Evolutionary conservation across 2,113 vertebrate genomes (phyloP).

Genomic region (Rhipidura dahli): DNA sequence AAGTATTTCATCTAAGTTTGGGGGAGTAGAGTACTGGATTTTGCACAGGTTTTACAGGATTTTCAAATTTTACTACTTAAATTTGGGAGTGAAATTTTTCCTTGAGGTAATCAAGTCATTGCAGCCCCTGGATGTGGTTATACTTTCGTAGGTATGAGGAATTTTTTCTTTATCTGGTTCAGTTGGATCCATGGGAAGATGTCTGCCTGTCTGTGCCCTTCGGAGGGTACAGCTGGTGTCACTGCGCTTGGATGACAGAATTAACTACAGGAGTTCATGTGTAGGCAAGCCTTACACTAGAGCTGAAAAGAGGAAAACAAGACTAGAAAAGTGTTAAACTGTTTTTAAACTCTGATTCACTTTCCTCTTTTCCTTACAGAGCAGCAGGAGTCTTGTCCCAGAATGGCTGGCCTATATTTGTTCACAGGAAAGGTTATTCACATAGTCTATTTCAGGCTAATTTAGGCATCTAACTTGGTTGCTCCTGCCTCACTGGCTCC

Average conservation of each 20-base stretch:
- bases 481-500: background rate
- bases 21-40: background rate
- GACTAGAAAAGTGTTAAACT: constrained; percentile 6
- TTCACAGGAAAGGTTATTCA: constrained; percentile 39
- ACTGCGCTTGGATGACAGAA: background rate
- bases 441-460: constrained; percentile 1
- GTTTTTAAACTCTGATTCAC: constrained; percentile 45
- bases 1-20: background rate
- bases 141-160: background rate
- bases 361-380: constrained; percentile 23
- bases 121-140: background rate
- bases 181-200: background rate
- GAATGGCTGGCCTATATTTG: constrained; percentile 48
- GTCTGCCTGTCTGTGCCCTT: background rate
- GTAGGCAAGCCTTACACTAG: constrained; percentile 22
- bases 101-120: background rate
- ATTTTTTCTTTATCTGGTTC: background rate
- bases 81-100: background rate
- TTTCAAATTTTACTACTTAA: background rate
- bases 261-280: background rate
- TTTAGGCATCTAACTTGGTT: background rate
- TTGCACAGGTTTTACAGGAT: background rate
- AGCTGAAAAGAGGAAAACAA: constrained; percentile 16
- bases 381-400: constrained; percentile 31
- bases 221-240: background rate